Evolutionary conservation across 2,113 vertebrate genomes (phyloP), one percentile per base, ranked within the genome.

Genomic region (Rhabdornis inornatus): DNA sequence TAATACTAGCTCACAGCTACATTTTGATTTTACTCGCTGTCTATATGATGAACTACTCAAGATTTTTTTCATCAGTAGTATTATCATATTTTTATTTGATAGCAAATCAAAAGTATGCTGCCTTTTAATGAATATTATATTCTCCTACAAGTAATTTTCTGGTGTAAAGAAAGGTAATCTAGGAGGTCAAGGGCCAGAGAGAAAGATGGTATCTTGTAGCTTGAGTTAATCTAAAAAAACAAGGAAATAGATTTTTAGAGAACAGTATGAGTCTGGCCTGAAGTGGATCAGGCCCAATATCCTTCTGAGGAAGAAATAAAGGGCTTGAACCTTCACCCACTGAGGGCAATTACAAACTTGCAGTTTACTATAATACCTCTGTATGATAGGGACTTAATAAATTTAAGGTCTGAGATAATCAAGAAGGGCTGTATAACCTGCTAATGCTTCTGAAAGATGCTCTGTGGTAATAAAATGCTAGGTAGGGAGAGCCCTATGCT

Each of bases 401-500:
- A 91, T 95, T 66, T 94, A 86, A 95, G 93, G 92, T 86, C 93
- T 96, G 90, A 85, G 94, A 91, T 95, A 95, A 94, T 96, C 87
- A 95, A 74, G 45, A 95, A 74, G 45, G 66, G 63, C 84, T 91
- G 47, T 78, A 35, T 90, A 95, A 90, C 94, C 89, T 90, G 63
- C 75, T 93, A 94, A 90, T 47, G 68, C 85, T 83, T 95, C 90
- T 91, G 87, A 63, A 83, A 95, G 79, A 80, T 86, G 42, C 35
- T 83, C 35, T 83, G n/a, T n/a, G n/a, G n/a, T n/a, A 33, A 78
- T 82, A 86, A 88, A 94, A 85, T 47, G 15, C 22, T 64, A 33
- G 71, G 66, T 59, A 91, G 59, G 42, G 64, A 72, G 75, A 90
- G n/a, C 60, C 33, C n/a, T 81, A 22, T 20, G 15, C 14, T 57